Evolutionary conservation across 2,113 vertebrate species (phyloP), one percentile per base, ranked within the genome.

Genomic region (Hemiscyllium ocellatum): DNA sequence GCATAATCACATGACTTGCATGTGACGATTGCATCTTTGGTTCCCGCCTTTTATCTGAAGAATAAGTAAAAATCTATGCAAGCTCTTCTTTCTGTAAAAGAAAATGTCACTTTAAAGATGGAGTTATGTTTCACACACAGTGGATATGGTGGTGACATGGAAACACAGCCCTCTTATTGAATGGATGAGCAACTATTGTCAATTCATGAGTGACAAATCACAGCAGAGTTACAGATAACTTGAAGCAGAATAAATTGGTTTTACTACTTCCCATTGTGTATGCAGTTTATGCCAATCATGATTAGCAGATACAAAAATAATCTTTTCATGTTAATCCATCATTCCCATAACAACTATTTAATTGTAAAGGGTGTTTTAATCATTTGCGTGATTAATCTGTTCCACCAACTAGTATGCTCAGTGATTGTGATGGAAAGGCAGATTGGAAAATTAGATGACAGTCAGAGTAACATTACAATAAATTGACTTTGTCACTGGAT

Each of bases 281-380:
- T 33, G 52, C 22, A 13, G 69, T 72, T 95, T 76, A 33, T 76
- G 69, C 47, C 94, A 72, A 52, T 95, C 69, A 50, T 47, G 42
- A 52, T 70, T 95, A 70, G 72, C 68, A 72, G 66, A 70, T 52
- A 52, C 2, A 13, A 50, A 69, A 95, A 6, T 47, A 87, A 93
- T 72, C 29, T 95, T 95, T 72, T 72, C 68, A 76, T 50, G 61
- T 95, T 52, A 95, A 95, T 72, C 94, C 26, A 50, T 72, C 37
- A 47, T 29, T 50, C 94, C 94, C 94, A 95, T 47, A 50, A 13
- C 24, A 72, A 76, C 68, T 50, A 50, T 95, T 72, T 95, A 95
- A 95, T 72, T 95, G 42, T 17, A 95, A 72, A 50, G 33, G n/a
- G 33, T 69, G 37, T 7, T 69, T 94, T 12, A 68, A 95, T 47